Percentiles rank a stretch among this genome's conserved stretches.
Evolutionary conservation across 2,888 invertebrate species (phyloP).

Genomic region (Eumerus sabulonum): DNA sequence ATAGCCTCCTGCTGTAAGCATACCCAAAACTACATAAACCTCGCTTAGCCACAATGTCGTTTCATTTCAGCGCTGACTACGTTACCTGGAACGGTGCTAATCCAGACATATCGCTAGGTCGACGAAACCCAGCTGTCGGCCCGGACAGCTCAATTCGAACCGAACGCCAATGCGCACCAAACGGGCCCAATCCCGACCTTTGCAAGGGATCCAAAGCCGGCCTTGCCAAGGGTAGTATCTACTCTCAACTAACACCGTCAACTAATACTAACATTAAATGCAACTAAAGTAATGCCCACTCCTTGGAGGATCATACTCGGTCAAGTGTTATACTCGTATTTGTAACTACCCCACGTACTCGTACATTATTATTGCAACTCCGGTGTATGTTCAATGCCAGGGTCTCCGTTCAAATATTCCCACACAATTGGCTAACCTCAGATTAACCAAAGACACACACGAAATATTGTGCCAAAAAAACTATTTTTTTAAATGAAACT

Average conservation of each 20-base stretch:
- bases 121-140: constrained; percentile 80
- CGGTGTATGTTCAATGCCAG: too few species aligned
- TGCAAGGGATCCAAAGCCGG: constrained; percentile 87
- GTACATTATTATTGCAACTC: too few species aligned
- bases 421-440: constrained; percentile 31
- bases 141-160: constrained; percentile 80
- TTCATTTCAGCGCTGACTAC: constrained; percentile 85
- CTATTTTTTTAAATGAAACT: constrained; percentile 34
- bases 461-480: constrained; percentile 47
- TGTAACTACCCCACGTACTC: neutral
- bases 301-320: neutral
- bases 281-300: constrained; percentile 72
- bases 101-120: constrained; percentile 81
- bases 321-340: constrained; percentile 11
- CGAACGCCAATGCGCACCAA: constrained; percentile 80
- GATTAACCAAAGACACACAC: neutral
- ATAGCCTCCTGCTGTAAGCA: constrained; percentile 88
- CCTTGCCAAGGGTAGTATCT: constrained; percentile 89
- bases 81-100: constrained; percentile 91
- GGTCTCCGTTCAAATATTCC: neutral
- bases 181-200: constrained; percentile 84
- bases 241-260: constrained; percentile 82
- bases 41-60: neutral
- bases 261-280: constrained; percentile 77
- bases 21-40: neutral